These are phyloP conservation scores for Schrankia costaestrigalis DNA, from an alignment of 2,888 invertebrate genomes.

Conservation along the genomic window DNA sequence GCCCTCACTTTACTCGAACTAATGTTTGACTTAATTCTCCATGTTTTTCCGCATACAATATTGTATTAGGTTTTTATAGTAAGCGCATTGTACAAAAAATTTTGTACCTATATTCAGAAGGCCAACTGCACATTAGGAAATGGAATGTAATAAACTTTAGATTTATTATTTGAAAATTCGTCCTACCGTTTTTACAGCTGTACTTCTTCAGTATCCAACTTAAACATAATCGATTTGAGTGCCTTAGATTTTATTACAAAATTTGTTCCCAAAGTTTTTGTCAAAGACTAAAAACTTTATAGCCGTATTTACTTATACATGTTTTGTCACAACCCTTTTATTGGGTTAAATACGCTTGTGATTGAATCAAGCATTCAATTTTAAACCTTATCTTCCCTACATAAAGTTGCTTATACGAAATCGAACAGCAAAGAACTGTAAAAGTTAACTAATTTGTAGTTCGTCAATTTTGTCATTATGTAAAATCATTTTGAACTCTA, in stretches of 20 bases:
- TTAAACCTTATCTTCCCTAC: conserved; percentile 18
- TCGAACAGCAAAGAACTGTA: neutral
- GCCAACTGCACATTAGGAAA: conserved; percentile 14
- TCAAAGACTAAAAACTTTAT: conserved; percentile 51
- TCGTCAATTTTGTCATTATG: neutral
- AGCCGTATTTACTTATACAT: conserved; percentile 49
- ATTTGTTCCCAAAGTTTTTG: conserved; percentile 46
- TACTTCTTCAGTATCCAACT: conserved; percentile 48
- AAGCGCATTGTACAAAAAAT: conserved; percentile 9
- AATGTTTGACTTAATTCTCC: too few species aligned
- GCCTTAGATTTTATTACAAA: conserved; percentile 45
- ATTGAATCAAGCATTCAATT: conserved; percentile 23
- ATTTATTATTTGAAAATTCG: conserved; percentile 46
- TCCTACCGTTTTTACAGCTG: conserved; percentile 67
- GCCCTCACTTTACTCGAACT: too few species aligned
- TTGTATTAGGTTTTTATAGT: conserved; percentile 9
- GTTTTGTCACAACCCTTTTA: conserved; percentile 57
- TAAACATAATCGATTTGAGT: conserved; percentile 56
- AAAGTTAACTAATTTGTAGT: neutral
- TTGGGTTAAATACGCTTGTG: too few species aligned
- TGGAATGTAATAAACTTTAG: conserved; percentile 15
- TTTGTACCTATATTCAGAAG: conserved; percentile 7
- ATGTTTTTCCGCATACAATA: too few species aligned
- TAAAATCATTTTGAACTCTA: conserved; percentile 7
- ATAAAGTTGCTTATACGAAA: conserved; percentile 11